A percentile compares a stretch with the other conserved stretches of the same genome.
These are phyloP conservation scores for Pundamilia nyererei DNA, from an alignment of 2,113 vertebrate genomes.

Conservation along the genomic window DNA sequence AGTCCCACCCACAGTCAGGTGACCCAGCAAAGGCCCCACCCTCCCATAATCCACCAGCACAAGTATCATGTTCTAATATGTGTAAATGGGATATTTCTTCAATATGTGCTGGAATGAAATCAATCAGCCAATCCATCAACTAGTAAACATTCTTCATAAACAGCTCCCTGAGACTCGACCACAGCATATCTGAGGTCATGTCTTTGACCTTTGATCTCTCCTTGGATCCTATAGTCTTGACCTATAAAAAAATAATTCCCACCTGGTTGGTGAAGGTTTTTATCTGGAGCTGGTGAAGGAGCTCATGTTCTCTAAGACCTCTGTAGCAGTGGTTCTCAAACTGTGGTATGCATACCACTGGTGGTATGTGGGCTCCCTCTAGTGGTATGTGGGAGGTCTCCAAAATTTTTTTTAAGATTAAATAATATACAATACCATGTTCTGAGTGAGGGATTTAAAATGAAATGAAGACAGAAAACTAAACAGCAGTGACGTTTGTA, in stretches of 20 bases:
- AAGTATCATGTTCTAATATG: not conserved
- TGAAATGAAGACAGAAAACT: not conserved
- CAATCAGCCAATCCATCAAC: not conserved
- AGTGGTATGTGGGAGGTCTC: not conserved
- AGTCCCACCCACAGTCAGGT: not conserved
- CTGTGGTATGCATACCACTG: not conserved
- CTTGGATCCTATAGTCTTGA: not conserved
- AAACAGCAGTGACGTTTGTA: not conserved
- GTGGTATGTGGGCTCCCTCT: not conserved
- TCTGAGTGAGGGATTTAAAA: not conserved
- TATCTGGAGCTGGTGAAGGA: not conserved
- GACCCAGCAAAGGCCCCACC: not conserved
- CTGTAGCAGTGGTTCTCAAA: not conserved
- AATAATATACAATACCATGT: not conserved
- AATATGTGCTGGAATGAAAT: not conserved
- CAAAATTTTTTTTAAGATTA: not conserved
- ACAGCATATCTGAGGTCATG: not conserved
- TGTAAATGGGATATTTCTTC: not conserved
- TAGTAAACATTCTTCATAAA: not conserved
- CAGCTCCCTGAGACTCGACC: not conserved
- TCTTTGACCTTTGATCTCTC: not conserved
- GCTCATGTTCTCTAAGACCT: not conserved
- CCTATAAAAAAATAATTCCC: not conserved
- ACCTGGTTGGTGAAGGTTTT: not conserved
- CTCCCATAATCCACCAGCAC: not conserved